Percentiles rank a stretch among this genome's conserved stretches.
Evolutionary conservation across 2,113 vertebrate species (phyloP).

Genomic region (Axis porcinus): DNA sequence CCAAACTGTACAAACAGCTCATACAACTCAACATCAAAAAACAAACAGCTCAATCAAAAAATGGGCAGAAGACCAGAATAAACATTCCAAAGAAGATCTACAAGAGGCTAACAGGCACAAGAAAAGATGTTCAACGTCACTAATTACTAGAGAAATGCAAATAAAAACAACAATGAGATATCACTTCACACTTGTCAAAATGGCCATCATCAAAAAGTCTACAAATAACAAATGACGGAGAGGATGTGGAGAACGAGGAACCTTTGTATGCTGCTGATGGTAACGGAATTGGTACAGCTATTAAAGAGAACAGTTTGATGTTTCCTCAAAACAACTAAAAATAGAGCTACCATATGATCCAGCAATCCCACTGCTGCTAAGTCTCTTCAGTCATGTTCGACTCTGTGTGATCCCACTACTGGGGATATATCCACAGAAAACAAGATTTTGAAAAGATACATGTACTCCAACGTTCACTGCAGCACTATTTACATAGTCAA

Average conservation of each 20-base stretch:
- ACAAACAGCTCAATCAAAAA: background rate
- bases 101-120: background rate
- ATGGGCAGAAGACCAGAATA: background rate
- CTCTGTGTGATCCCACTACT: background rate
- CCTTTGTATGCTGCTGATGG: accelerated
- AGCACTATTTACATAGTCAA: background rate
- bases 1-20: background rate
- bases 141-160: background rate
- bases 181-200: background rate
- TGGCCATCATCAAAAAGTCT: background rate
- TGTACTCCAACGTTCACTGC: background rate
- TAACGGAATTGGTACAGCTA: background rate
- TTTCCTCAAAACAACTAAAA: background rate
- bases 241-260: background rate
- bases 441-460: background rate
- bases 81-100: background rate
- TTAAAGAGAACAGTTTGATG: background rate
- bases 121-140: background rate
- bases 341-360: background rate
- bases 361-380: background rate
- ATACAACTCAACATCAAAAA: background rate
- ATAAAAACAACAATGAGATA: background rate
- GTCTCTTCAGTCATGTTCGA: no score
- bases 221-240: background rate
- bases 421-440: background rate